A percentile compares a stretch with the other conserved stretches of the same genome.
phyloP scores from a whole-genome alignment of 1,140 invertebrate genomes.

The Drosophila grimshawi region DNA sequence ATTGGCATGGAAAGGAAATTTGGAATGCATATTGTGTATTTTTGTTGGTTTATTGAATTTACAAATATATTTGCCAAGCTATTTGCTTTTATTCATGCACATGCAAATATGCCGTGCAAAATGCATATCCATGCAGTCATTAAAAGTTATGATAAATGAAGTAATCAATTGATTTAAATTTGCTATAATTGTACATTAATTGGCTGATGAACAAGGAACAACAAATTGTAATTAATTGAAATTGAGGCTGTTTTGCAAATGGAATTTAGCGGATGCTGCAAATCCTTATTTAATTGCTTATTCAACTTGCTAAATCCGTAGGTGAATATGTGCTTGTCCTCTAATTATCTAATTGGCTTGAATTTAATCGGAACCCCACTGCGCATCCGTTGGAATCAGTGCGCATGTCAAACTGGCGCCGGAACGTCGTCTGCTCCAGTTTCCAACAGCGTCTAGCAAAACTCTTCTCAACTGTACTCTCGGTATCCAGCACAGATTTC shows the following conservation, averaged over 20 bases:
- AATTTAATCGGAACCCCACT: conserved; percentile 49
- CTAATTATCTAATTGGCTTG: conserved; percentile 72
- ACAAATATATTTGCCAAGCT: conserved; percentile 28
- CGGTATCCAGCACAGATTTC: conserved; percentile 24
- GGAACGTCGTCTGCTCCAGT: conserved; percentile 76
- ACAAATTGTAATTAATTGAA: conserved; percentile 17
- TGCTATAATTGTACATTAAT: conserved; percentile 13
- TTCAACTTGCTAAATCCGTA: background rate
- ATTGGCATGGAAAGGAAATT: conserved; percentile 37
- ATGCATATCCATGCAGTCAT: conserved; percentile 7
- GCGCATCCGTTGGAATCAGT: conserved; percentile 33
- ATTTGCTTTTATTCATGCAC: conserved; percentile 14
- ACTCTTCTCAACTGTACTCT: conserved; percentile 17
- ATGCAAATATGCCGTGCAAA: conserved; percentile 5
- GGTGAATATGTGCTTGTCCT: conserved; percentile 36
- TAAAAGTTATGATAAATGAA: conserved; percentile 19
- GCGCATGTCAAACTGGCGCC: conserved; percentile 79
- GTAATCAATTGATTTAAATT: conserved; percentile 12
- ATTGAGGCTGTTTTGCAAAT: conserved; percentile 15
- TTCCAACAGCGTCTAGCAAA: conserved; percentile 47
- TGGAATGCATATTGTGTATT: conserved; percentile 29
- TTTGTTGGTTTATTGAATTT: conserved; percentile 37
- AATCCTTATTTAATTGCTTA: background rate
- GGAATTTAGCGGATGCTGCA: background rate
- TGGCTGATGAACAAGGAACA: background rate